Evolutionary conservation across 2,888 invertebrate genomes (phyloP).

Genomic region (Laspeyria flexula): DNA sequence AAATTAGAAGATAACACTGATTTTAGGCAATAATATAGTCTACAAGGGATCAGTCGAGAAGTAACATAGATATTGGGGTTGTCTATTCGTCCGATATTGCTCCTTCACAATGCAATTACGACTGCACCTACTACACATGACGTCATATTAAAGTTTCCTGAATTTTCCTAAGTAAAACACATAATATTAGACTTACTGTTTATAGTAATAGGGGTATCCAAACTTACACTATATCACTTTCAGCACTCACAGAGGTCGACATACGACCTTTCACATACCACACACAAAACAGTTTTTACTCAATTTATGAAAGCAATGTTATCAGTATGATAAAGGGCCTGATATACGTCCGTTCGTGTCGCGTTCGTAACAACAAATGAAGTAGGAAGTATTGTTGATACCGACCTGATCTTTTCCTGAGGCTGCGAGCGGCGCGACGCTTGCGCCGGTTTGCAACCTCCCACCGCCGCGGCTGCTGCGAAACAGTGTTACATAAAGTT

Average conservation of each 20-base stretch:
- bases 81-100: too few species aligned
- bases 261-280: slow-evolving; percentile 39
- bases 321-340: slow-evolving; percentile 33
- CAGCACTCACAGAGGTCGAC: slow-evolving; percentile 38
- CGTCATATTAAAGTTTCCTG: slow-evolving; percentile 1
- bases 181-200: not conserved
- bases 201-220: not conserved
- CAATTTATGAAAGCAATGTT: slow-evolving; percentile 6
- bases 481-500: slow-evolving; percentile 74
- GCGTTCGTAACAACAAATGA: slow-evolving; percentile 66
- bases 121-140: not conserved
- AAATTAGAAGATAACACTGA: too few species aligned
- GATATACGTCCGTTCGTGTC: slow-evolving; percentile 58
- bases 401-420: slow-evolving; percentile 80
- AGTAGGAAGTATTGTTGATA: slow-evolving; percentile 64
- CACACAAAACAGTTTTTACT: slow-evolving; percentile 22
- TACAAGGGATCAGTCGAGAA: too few species aligned
- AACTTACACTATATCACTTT: slow-evolving; percentile 46
- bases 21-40: too few species aligned
- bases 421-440: slow-evolving; percentile 67
- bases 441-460: slow-evolving; percentile 73
- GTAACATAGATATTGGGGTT: too few species aligned
- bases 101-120: not conserved
- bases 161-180: not conserved
- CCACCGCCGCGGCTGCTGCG: slow-evolving; percentile 79